Evolutionary conservation across 2,888 invertebrate genomes (phyloP), one percentile per base, ranked within the genome.

Genomic region (Brachypalpus laphriformis): DNA sequence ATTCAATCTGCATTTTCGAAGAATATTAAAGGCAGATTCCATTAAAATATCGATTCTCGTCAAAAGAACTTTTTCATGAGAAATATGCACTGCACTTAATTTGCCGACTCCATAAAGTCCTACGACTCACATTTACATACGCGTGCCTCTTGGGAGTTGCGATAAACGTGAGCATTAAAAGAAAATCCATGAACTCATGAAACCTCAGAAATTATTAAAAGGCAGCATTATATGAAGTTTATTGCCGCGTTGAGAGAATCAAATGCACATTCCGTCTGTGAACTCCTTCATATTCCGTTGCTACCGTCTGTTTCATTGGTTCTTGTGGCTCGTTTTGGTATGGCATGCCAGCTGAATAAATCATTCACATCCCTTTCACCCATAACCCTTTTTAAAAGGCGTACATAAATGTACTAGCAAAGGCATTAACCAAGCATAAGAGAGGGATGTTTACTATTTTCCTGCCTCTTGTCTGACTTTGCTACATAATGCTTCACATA

Each of bases 11-110:
- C 70, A 56, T 34, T 16, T 31, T 57, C 14, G 14, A 34, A 47
- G 1, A 34, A 47, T 56, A 47, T 20, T 47, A 59, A 57, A 49
- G 7, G 6, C 14, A 47, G 65, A 56, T 70, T 31, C 45, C 47
- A 59, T 71, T 59, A 71, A 71, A 71, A 47, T 71, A 59, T 59
- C 37, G 71, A 71, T 71, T 71, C 71, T 11, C 57, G 57, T 59
- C 59, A 47, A 71, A 59, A 34, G 34, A 57, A 22, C 57, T 59
- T 71, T 25, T 40, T 45, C 11, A 45, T 34, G 42, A 20, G 22
- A 56, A 70, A 57, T 37, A n/a, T n/a, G n/a, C n/a, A 14, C 18
- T 31, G 31, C 20, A 45, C 70, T 70, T 70, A 42, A 70, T 57
- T 56, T 57, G 22, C 45, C 34, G 11, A 31, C 70, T 11, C 20